Evolutionary conservation across 2,888 invertebrate genomes (phyloP).

Genomic region (Aspidapion aeneum): DNA sequence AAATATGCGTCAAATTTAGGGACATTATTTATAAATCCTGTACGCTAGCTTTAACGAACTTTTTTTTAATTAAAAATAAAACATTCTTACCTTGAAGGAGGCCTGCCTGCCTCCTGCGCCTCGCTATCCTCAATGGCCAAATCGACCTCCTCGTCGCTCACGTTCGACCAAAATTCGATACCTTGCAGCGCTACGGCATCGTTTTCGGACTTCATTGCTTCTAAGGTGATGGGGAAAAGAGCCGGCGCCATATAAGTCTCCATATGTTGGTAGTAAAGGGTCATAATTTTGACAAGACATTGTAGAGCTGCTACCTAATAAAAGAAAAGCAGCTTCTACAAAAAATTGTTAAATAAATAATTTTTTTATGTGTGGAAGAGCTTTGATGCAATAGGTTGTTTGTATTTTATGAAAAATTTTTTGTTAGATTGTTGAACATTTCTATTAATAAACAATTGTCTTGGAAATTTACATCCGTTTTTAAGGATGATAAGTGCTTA

Average conservation of each 20-base stretch:
- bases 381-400: too few relatives aligned
- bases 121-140: conserved; percentile 91
- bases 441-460: too few relatives aligned
- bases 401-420: too few relatives aligned
- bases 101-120: conserved; percentile 87
- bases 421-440: too few relatives aligned
- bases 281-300: conserved; percentile 96
- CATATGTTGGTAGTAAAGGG: conserved; percentile 98
- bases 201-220: conserved; percentile 96
- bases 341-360: background rate
- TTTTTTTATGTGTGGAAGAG: too few relatives aligned
- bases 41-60: too few relatives aligned
- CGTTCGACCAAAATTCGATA: conserved; percentile 99
- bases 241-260: conserved; percentile 99
- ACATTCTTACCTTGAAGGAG: conserved; percentile 67
- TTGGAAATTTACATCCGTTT: too few relatives aligned
- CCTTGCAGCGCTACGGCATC: conserved; percentile 97
- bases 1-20: too few relatives aligned
- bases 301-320: conserved; percentile 86
- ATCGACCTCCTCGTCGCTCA: conserved; percentile 98
- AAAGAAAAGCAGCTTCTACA: background rate
- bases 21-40: too few relatives aligned
- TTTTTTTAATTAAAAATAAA: too few relatives aligned
- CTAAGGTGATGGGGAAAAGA: conserved; percentile 94
- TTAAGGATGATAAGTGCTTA: too few relatives aligned